Conservation (phyloP, 2,797 vertebrate genomes). For the Australoheros facetus region DNA sequence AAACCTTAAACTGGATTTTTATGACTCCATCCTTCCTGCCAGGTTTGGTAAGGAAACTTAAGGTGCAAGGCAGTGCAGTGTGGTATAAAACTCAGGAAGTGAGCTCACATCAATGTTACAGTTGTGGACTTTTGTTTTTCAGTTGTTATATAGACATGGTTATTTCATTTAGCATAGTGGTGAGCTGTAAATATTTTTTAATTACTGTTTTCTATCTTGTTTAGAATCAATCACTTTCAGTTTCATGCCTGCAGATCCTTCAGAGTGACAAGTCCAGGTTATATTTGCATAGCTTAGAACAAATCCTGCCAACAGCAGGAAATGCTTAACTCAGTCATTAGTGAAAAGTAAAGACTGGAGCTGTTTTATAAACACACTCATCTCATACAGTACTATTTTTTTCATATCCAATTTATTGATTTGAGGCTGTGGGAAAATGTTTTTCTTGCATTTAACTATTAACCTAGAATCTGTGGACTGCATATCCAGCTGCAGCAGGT, state of each 20-base stretch:
- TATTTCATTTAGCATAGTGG: background rate
- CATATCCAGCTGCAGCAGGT: background rate
- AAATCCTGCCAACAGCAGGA: conserved; percentile 13
- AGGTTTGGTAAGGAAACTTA: conserved; percentile 44
- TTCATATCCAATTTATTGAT: background rate
- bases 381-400: background rate
- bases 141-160: background rate
- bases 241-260: conserved; percentile 7
- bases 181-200: conserved; percentile 2
- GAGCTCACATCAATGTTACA: conserved; percentile 33
- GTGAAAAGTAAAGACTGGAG: background rate
- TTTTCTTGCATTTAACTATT: background rate
- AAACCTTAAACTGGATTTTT: conserved; percentile 35
- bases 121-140: background rate
- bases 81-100: conserved; percentile 15
- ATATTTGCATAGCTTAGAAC: conserved; percentile 21
- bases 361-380: background rate
- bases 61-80: conserved; percentile 11
- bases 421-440: background rate
- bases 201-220: conserved; percentile 8
- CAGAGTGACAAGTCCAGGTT: conserved; percentile 12
- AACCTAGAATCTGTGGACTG: background rate
- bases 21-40: conserved; percentile 48
- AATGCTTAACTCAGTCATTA: background rate
- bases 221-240: conserved; percentile 3